Evolutionary conservation across 1,140 invertebrate species (phyloP).

Genomic region (Calosoma granatense): DNA sequence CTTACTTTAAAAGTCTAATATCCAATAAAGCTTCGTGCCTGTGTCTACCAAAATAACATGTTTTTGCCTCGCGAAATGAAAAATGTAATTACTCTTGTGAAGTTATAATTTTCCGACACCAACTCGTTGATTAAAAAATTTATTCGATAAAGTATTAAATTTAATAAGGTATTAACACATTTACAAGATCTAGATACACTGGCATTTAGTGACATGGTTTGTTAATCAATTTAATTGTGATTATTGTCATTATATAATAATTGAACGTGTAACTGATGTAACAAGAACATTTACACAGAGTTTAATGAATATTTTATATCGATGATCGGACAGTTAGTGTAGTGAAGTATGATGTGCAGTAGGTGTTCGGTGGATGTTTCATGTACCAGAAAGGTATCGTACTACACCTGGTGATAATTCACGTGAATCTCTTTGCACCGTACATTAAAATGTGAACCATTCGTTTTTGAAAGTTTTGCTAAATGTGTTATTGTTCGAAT

Average conservation of each 20-base stretch:
- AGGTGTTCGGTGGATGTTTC: too few relatives aligned
- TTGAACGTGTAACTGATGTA: not conserved
- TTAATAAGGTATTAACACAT: conserved; percentile 5
- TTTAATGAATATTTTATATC: not conserved
- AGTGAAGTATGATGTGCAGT: not conserved
- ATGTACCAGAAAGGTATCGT: too few relatives aligned
- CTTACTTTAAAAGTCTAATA: not conserved
- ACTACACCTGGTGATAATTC: too few relatives aligned
- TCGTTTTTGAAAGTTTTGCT: conserved; percentile 1
- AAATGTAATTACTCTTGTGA: conserved; percentile 6
- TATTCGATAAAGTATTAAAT: not conserved
- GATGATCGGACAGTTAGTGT: not conserved
- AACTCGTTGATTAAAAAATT: not conserved
- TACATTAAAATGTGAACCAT: conserved; percentile 3
- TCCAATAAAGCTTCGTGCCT: not conserved
- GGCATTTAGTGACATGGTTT: not conserved
- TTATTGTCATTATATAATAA: not conserved
- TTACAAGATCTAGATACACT: not conserved
- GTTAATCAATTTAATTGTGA: not conserved
- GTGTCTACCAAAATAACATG: not conserved
- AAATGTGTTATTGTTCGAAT: conserved; percentile 8
- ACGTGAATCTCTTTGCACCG: not conserved
- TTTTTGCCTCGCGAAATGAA: not conserved
- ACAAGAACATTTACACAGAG: not conserved
- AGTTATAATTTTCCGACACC: not conserved